Conservation (phyloP, 35 echinoderm and acorn worm species). For the Anneissia japonica region DNA sequence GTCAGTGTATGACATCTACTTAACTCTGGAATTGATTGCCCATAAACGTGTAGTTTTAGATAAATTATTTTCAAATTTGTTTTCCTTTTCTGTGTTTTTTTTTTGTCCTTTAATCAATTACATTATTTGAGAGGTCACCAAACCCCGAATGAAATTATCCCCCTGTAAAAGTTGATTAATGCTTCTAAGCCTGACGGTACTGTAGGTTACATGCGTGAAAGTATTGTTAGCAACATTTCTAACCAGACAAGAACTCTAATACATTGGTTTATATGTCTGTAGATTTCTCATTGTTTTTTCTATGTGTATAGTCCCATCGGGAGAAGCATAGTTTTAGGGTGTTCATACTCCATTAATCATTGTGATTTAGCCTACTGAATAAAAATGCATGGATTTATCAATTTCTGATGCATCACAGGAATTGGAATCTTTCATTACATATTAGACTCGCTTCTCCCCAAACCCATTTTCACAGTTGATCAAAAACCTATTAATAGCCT, state of each 20-base stretch:
- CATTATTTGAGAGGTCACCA: not conserved
- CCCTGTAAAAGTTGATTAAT: not conserved
- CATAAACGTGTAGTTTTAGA: not conserved
- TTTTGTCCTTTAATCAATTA: not conserved
- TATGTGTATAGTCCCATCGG: not conserved
- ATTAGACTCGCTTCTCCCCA: not conserved
- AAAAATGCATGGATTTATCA: not conserved
- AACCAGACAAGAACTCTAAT: not conserved
- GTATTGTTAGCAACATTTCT: too few relatives aligned
- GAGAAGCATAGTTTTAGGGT: not conserved
- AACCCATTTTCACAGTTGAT: slow-evolving; percentile 1
- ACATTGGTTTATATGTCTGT: not conserved
- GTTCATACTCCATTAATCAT: not conserved
- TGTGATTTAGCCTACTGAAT: not conserved
- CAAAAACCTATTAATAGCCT: not conserved
- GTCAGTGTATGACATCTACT: not conserved
- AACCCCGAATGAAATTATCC: not conserved
- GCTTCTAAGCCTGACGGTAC: not conserved
- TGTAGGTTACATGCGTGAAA: too few relatives aligned
- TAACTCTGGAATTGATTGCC: not conserved
- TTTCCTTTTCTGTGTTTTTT: not conserved
- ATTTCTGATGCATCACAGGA: not conserved
- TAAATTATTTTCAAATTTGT: not conserved
- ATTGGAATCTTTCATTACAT: not conserved
- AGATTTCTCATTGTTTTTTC: not conserved